phyloP scores from a whole-genome alignment of 2,113 vertebrate species.

The Stegostoma tigrinum region DNA sequence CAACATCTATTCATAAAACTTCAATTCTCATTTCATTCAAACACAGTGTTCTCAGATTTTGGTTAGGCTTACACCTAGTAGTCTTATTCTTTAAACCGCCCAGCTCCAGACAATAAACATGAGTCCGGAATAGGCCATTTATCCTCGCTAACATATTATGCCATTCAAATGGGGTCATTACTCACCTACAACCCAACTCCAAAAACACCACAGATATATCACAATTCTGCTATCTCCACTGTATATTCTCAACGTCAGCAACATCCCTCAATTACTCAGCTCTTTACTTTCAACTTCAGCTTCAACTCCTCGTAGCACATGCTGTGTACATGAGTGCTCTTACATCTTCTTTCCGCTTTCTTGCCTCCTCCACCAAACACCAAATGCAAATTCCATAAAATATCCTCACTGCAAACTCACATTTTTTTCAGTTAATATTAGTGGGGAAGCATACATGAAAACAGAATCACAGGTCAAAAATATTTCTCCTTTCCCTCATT shows the following conservation, averaged over 20 bases:
- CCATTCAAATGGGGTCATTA: background rate
- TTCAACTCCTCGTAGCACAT: background rate
- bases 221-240: background rate
- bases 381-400: background rate
- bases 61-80: background rate
- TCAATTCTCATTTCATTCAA: slow-evolving; percentile 1
- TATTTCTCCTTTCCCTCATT: background rate
- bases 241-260: background rate
- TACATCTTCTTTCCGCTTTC: background rate
- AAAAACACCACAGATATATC: background rate
- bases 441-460: background rate
- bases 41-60: background rate
- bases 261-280: background rate
- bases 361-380: background rate
- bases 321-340: background rate
- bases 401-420: background rate
- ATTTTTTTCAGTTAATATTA: background rate
- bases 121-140: background rate
- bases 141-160: background rate
- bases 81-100: background rate
- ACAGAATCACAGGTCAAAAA: background rate
- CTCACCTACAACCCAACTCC: background rate
- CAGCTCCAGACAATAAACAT: background rate
- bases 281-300: background rate
- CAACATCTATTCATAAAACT: background rate